Conservation (phyloP, 2,888 invertebrate species). For the Hyppa rectilinea region DNA sequence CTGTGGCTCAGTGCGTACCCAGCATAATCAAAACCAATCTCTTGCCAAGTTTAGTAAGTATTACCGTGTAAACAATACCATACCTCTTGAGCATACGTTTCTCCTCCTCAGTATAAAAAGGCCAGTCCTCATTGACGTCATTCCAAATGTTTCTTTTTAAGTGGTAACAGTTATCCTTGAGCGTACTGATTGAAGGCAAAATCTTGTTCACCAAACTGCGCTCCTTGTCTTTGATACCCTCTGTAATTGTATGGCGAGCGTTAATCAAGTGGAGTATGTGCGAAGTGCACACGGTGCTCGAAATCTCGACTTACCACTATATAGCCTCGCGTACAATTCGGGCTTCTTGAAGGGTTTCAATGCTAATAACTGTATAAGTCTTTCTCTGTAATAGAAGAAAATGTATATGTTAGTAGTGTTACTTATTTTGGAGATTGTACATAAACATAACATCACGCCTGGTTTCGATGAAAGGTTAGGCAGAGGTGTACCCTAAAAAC, state of each 20-base stretch:
- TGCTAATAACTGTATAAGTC: conserved; percentile 98
- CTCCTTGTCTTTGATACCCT: conserved; percentile 96
- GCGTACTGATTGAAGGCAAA: conserved; percentile 94
- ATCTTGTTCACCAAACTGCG: conserved; percentile 94
- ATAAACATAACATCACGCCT: too few species aligned
- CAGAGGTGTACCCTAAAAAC: too few species aligned
- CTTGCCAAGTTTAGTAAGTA: conserved; percentile 11
- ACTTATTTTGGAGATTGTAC: too few species aligned
- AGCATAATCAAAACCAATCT: conserved; percentile 1
- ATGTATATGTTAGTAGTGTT: conserved; percentile 46
- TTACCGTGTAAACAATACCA: conserved; percentile 28
- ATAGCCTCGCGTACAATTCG: conserved; percentile 95
- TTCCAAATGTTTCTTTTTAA: conserved; percentile 97
- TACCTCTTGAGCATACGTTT: conserved; percentile 96
- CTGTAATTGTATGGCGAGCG: conserved; percentile 89
- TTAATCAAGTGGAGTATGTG: conserved; percentile 68
- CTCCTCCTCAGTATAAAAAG: conserved; percentile 97
- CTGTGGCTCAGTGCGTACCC: background rate
- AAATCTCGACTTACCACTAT: conserved; percentile 92
- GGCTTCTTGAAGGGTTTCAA: conserved; percentile 98
- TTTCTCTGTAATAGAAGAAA: conserved; percentile 93
- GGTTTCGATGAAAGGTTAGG: too few species aligned
- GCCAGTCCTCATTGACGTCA: conserved; percentile 98
- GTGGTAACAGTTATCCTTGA: conserved; percentile 97
- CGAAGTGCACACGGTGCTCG: conserved; percentile 47